Evolutionary conservation across 2,888 invertebrate species (phyloP).

Genomic region (Leptothorax acervorum): DNA sequence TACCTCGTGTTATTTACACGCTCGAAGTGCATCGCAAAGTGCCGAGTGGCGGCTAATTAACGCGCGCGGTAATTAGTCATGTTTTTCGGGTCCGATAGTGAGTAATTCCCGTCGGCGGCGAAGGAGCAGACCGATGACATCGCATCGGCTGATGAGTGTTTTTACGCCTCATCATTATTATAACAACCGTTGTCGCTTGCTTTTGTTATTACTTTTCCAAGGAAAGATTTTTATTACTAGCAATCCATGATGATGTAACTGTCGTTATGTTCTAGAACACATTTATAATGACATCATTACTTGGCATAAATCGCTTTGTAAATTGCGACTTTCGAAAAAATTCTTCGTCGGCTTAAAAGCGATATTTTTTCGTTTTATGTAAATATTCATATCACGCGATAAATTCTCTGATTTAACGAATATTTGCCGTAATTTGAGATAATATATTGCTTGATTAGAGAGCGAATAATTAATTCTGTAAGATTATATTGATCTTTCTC

Average conservation of each 20-base stretch:
- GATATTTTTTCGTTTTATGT: background rate
- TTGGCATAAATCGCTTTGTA: conserved; percentile 39
- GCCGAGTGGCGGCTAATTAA: no score
- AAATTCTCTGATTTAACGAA: background rate
- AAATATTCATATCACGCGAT: background rate
- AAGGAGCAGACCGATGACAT: no score
- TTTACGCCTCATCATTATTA: no score
- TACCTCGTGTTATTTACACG: no score
- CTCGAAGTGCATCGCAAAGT: no score
- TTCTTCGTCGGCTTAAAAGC: background rate
- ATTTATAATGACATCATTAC: background rate
- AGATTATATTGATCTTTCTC: background rate
- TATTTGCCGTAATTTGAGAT: background rate
- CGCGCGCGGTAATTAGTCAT: no score
- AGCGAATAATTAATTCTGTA: background rate
- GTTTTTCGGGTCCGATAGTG: no score
- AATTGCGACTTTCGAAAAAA: conserved; percentile 6
- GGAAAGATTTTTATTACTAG: conserved; percentile 2
- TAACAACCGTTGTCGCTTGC: no score
- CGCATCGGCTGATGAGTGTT: no score
- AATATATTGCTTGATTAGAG: background rate
- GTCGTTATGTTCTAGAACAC: background rate
- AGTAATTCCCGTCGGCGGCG: no score
- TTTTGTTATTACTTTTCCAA: background rate
- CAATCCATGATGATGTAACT: background rate